These are phyloP conservation scores for Lichenostomus cassidix DNA, from an alignment of 2,113 vertebrate species.

Conservation along the genomic window DNA sequence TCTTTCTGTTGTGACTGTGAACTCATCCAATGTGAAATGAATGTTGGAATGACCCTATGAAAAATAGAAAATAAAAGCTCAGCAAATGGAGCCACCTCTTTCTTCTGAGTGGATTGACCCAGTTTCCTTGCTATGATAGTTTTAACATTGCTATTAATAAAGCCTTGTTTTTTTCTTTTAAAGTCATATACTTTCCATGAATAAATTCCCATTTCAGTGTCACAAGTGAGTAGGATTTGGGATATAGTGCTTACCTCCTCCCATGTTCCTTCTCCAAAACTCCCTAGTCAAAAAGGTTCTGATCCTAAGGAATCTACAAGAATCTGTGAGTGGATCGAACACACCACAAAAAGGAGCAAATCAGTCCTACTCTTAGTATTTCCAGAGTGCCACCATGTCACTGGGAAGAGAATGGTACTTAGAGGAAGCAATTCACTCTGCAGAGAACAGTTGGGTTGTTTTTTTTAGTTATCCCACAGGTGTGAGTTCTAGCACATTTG, in stretches of 20 bases:
- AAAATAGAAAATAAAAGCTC: neutral
- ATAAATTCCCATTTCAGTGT: neutral
- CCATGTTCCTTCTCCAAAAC: neutral
- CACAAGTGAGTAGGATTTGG: neutral
- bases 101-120: neutral
- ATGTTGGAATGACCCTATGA: neutral
- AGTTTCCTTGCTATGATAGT: neutral
- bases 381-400: neutral
- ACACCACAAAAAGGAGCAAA: neutral
- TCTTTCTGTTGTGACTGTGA: neutral
- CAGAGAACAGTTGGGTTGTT: neutral
- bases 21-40: neutral
- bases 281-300: neutral
- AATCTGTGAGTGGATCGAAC: neutral
- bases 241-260: neutral
- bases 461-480: neutral
- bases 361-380: neutral
- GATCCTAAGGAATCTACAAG: neutral
- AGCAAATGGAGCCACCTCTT: neutral
- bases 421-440: neutral
- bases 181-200: neutral
- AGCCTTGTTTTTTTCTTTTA: neutral
- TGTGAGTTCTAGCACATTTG: neutral
- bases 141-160: neutral
- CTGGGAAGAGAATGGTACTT: neutral